Percentiles rank a stretch among this genome's conserved stretches.
phyloP scores from a whole-genome alignment of 2,113 vertebrate species.

The Tyrannus savana region DNA sequence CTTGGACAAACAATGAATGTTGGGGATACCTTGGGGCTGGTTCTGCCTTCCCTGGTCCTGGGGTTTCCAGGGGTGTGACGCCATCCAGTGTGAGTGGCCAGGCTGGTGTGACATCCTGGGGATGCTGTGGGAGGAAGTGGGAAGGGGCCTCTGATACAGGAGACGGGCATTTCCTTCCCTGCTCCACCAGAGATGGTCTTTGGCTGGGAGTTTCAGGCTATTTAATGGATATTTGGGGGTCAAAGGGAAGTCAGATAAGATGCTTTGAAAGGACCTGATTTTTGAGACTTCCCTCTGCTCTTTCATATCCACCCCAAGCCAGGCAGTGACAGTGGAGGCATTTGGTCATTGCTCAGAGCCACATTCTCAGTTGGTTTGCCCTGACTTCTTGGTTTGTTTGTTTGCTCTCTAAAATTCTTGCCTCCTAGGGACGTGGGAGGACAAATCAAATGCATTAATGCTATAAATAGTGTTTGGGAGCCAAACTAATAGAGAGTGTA shows the following conservation, averaged over 20 bases:
- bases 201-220: neutral
- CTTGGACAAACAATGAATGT: neutral
- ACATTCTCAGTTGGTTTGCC: neutral
- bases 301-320: neutral
- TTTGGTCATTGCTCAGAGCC: rapidly evolving
- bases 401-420: neutral
- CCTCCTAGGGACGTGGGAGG: neutral
- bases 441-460: neutral
- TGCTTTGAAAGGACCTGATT: neutral
- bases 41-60: neutral
- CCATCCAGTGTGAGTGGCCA: rapidly evolving
- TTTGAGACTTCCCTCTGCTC: neutral
- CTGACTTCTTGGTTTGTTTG: neutral
- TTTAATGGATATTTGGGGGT: neutral
- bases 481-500: neutral
- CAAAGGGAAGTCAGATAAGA: neutral
- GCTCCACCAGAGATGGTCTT: rapidly evolving
- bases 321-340: neutral
- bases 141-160: rapidly evolving
- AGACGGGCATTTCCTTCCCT: neutral
- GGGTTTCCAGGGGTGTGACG: neutral
- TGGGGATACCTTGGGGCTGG: slow-evolving; percentile 5
- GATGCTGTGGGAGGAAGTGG: neutral
- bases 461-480: neutral
- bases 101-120: neutral